Percentiles rank a stretch among this genome's conserved stretches.
These are phyloP conservation scores for Drosophila leontia DNA, from an alignment of 1,140 invertebrate genomes.

Conservation along the genomic window DNA sequence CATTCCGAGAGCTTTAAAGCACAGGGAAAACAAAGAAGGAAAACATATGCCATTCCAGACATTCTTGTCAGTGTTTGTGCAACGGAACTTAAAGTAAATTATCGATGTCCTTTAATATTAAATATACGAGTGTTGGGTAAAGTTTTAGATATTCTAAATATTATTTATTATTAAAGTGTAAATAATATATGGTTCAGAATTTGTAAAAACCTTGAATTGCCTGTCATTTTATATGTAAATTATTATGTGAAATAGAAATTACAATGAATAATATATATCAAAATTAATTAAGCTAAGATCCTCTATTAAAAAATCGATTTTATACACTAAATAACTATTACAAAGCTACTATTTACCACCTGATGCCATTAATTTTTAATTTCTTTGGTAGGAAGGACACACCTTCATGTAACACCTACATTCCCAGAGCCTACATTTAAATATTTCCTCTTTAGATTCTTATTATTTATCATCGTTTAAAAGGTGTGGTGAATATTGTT, in stretches of 20 bases:
- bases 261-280: background rate
- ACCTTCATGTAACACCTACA: background rate
- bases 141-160: background rate
- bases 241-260: background rate
- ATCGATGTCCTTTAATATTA: slow-evolving; percentile 5
- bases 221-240: background rate
- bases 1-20: slow-evolving; percentile 9
- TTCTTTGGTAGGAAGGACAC: background rate
- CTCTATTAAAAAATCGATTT: background rate
- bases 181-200: background rate
- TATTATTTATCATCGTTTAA: background rate
- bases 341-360: background rate
- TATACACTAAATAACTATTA: background rate
- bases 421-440: too few relatives aligned
- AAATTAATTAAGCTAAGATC: background rate
- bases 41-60: slow-evolving; percentile 7
- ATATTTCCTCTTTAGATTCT: background rate
- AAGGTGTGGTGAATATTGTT: background rate
- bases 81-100: background rate
- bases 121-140: background rate
- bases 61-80: background rate
- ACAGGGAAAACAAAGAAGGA: slow-evolving; percentile 3
- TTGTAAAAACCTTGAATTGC: background rate
- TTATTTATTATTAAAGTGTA: background rate
- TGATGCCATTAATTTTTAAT: background rate